Base-by-base conservation (phyloP, 2,113 vertebrate genomes). In the Isichthys henryi region DNA sequence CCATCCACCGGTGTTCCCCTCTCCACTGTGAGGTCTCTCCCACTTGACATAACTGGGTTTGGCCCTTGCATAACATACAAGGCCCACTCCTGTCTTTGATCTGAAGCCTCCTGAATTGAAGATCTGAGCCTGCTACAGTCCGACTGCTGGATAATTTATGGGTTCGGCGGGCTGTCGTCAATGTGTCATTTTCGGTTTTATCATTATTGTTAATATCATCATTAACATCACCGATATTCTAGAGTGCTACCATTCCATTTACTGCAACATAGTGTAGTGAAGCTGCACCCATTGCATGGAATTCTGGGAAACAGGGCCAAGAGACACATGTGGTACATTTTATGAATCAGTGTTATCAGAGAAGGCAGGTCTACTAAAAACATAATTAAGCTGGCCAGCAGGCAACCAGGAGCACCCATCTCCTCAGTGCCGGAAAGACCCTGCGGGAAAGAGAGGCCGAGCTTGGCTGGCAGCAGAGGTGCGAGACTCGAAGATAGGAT, bases 11-110 rank as follows among this genome's bases (percentile, higher is more conserved):
- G 49, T 84, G 39, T 21, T 19, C 82, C 45, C 82, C 5, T 48
- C 23, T 43, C 27, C 86, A 66, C 84, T 70, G 66, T 82, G 88
- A 56, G 90, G 88, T 91, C 74, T 90, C 91, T 90, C 92, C 66
- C 91, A 89, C 90, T 92, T 93, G 94, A 95, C 93, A 95, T 93
- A 95, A 94, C 91, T 94, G 91, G 93, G 92, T 93, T 93, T 94
- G 50, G 91, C 91, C 89, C 74, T 91, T 89, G 89, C 91, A 92
- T 92, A 91, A 91, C 92, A 90, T 93, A 93, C 91, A 92, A 92
- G 90, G 92, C 92, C 45, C 56, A 88, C 88, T 92, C 93, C 92
- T 0, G 45, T 89, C 92, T 93, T 93, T 92, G 89, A 91, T 92
- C 88, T 84, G 90, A 50, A 88, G 88, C 90, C 88, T 89, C 89